Base-by-base conservation (phyloP, 1,140 invertebrate species). In the Chionoecetes opilio region DNA sequence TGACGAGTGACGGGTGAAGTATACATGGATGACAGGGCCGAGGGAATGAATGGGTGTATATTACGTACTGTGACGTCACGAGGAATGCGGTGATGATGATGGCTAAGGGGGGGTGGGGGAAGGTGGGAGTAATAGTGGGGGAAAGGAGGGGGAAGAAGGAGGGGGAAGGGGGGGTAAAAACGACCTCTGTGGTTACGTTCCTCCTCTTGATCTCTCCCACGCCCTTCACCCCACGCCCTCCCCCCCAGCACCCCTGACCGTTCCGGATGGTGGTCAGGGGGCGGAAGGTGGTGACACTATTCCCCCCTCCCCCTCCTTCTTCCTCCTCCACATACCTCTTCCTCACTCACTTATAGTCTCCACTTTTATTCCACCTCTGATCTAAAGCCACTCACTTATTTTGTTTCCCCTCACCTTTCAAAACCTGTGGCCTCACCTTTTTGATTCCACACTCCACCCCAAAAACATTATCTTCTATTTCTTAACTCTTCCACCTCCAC, bases 221-320 rank as follows among this genome's bases (percentile, higher is more conserved):
- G 63, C 11, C 63, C 63, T n/a, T 26, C 21, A 75, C 63, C 63
- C 63, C 63, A 26, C 63, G 21, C 63, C 63, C 63, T 26, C 21
- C 26, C 63, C 63, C 63, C 63, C 21, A 17, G 21, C 63, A 17
- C 63, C 63, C 21, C 53, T 75, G 63, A 75, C 63, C 63, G 63
- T 75, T 75, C 63, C 63, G 63, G 63, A 75, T 26, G 63, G 63
- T 75, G 63, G 63, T 75, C 63, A 75, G 63, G 63, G 63, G 63
- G 63, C 63, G 63, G 63, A 75, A 75, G 63, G 63, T 75, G 63
- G 63, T 75, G 63, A 75, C 63, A 75, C n/a, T n/a, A 3, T 26
- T 26, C 21, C 63, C 63, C 21, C 63, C 26, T 5, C 26, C 63
- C 21, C 63, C n/a, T 26, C 63, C 63, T 63, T 21, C 17, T 26